A percentile compares a stretch with the other conserved stretches of the same genome.
phyloP scores from a whole-genome alignment of 2,888 invertebrate genomes.

The Eristalis arbustorum region DNA sequence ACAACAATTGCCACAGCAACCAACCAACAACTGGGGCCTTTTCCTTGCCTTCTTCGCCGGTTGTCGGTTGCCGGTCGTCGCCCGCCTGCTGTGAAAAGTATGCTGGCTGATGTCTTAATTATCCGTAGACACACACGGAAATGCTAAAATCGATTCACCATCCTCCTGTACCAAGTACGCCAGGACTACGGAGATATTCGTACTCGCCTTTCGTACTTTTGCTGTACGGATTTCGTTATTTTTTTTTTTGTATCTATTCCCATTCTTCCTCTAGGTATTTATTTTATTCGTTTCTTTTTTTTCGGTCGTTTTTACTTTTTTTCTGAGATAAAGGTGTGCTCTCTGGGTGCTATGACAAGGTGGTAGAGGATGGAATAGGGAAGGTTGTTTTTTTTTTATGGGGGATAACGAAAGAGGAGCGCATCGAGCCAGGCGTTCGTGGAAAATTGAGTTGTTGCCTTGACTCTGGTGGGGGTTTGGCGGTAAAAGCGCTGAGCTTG shows the following conservation, averaged over 20 bases:
- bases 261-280: slow-evolving; percentile 29
- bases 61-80: background rate
- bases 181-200: slow-evolving; percentile 16
- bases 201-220: background rate
- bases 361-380: slow-evolving; percentile 27
- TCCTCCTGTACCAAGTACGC: slow-evolving; percentile 30
- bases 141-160: slow-evolving; percentile 71
- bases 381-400: slow-evolving; percentile 45
- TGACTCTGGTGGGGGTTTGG: slow-evolving; percentile 8
- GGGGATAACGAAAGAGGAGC: slow-evolving; percentile 25
- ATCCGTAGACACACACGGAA: slow-evolving; percentile 71
- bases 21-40: slow-evolving; percentile 28
- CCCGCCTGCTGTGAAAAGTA: slow-evolving; percentile 69
- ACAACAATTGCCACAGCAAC: slow-evolving; percentile 55
- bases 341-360: slow-evolving; percentile 14
- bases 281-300: slow-evolving; percentile 6
- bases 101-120: slow-evolving; percentile 70
- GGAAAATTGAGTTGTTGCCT: slow-evolving; percentile 65
- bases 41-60: slow-evolving; percentile 18
- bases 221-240: slow-evolving; percentile 11
- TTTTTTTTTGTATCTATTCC: slow-evolving; percentile 28
- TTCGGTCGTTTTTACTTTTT: slow-evolving; percentile 19
- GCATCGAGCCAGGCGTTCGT: slow-evolving; percentile 44
- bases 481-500: slow-evolving; percentile 64
- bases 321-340: slow-evolving; percentile 55